Conservation (phyloP, 2,113 vertebrate species). For the Strix uralensis region DNA sequence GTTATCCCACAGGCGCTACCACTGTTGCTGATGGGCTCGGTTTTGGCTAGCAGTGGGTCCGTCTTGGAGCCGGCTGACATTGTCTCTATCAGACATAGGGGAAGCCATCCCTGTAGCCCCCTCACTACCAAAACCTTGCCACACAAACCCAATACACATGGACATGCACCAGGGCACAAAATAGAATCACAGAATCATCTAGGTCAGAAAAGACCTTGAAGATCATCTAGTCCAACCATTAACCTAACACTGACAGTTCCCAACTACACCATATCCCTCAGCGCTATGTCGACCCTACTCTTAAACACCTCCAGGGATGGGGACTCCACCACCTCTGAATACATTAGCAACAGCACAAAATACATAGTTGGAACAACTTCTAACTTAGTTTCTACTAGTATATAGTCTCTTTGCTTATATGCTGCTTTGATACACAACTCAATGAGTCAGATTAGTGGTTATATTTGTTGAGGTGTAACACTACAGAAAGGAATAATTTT, state of each 20-base stretch:
- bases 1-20: background rate
- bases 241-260: no score
- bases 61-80: accelerated
- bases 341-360: background rate
- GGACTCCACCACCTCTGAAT: no score
- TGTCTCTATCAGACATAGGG: background rate
- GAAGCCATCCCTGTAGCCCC: background rate
- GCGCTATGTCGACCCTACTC: no score
- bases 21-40: accelerated
- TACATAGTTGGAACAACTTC: background rate
- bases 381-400: background rate
- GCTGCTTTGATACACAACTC: background rate
- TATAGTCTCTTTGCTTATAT: background rate
- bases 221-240: no score
- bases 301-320: no score
- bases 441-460: background rate
- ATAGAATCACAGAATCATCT: background rate
- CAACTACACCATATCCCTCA: no score
- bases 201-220: no score
- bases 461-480: background rate
- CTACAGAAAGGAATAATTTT: background rate
- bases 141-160: background rate
- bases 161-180: background rate
- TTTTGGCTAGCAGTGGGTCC: background rate
- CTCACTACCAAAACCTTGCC: background rate